Conservation (phyloP, 2,113 vertebrate species). For the Electrona antarctica region DNA sequence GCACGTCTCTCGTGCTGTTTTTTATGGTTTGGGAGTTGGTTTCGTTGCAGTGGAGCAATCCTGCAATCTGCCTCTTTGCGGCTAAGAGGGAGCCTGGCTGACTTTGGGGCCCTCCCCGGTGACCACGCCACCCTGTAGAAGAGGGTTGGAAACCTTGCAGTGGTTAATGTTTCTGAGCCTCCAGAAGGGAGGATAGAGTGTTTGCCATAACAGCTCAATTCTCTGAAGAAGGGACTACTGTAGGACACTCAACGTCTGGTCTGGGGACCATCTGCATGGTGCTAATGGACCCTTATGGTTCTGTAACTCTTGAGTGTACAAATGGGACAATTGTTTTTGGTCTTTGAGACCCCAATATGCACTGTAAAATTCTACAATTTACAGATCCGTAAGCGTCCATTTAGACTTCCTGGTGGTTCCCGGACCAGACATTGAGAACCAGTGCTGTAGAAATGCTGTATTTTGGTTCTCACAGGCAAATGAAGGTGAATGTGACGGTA, state of each 20-base stretch:
- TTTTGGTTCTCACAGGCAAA: conserved; percentile 21
- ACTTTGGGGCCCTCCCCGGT: conserved; percentile 40
- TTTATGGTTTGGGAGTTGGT: conserved; percentile 28
- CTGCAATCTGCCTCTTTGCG: conserved; percentile 70
- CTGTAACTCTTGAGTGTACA: too few relatives aligned
- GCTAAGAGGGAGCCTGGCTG: conserved; percentile 52
- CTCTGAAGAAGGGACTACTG: conserved; percentile 43
- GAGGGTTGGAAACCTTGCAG: conserved; percentile 54
- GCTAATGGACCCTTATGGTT: too few relatives aligned
- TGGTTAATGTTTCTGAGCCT: conserved; percentile 57
- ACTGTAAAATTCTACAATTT: too few relatives aligned
- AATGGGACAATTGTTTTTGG: too few relatives aligned
- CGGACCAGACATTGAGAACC: too few relatives aligned
- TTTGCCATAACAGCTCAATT: conserved; percentile 16
- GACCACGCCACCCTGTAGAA: conserved; percentile 11
- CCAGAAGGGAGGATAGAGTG: conserved; percentile 29
- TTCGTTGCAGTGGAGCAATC: conserved; percentile 78
- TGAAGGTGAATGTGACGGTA: conserved; percentile 29
- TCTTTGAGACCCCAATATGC: too few relatives aligned
- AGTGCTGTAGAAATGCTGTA: conserved; percentile 25
- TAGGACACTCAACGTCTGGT: neutral
- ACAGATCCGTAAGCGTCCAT: too few relatives aligned
- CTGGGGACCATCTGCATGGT: too few relatives aligned
- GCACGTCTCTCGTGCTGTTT: conserved; percentile 32
- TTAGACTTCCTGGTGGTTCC: too few relatives aligned